These are phyloP conservation scores for Gasterosteus aculeatus DNA, from an alignment of 2,113 vertebrate species.

Conservation along the genomic window DNA sequence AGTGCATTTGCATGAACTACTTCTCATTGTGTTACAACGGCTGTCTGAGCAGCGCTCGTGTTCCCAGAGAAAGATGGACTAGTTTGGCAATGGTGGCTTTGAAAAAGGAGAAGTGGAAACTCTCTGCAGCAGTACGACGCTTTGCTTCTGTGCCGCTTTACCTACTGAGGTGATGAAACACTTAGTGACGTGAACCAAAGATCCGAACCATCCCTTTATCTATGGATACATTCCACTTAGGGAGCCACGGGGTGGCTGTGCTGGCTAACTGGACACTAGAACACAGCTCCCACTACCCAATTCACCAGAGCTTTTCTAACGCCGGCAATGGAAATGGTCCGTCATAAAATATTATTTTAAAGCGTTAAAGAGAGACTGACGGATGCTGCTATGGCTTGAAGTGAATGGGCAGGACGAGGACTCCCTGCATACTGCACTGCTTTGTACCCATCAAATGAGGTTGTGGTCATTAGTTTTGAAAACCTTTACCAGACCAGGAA, in stretches of 20 bases:
- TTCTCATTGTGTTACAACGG: background rate
- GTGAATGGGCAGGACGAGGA: slow-evolving; percentile 5
- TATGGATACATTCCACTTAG: background rate
- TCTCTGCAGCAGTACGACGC: background rate
- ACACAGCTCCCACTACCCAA: background rate
- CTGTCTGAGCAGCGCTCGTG: too few relatives aligned
- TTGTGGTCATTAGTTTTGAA: slow-evolving; percentile 47
- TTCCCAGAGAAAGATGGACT: too few relatives aligned
- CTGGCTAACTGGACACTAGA: background rate
- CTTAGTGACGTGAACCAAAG: background rate
- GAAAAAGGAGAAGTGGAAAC: background rate
- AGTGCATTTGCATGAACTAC: background rate
- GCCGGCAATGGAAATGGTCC: background rate
- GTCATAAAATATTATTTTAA: too few relatives aligned
- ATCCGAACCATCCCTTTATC: background rate
- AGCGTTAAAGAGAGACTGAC: background rate
- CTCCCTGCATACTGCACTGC: slow-evolving; percentile 5
- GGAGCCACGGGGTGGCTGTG: background rate
- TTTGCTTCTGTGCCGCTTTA: background rate
- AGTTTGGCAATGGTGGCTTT: too few relatives aligned
- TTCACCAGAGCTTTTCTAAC: background rate
- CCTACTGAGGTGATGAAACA: background rate
- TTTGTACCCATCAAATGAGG: slow-evolving; percentile 48
- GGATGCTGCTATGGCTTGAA: background rate
- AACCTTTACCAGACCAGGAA: slow-evolving; percentile 79